phyloP scores from a whole-genome alignment of 2,797 vertebrate species.

The Sebastes itinus region DNA sequence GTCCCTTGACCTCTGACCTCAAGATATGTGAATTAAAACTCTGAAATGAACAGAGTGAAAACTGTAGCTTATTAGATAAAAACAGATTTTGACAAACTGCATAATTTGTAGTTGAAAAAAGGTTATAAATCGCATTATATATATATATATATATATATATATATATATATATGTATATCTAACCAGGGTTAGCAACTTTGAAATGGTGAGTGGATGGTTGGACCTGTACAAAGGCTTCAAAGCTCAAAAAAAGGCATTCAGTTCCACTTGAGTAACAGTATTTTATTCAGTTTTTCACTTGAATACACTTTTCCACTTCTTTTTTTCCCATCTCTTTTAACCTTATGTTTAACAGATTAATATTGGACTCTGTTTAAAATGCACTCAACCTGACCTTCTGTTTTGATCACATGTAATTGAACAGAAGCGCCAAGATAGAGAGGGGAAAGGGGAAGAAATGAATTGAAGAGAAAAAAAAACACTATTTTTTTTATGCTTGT shows the following conservation, averaged over 20 bases:
- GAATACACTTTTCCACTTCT: background rate
- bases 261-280: background rate
- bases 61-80: too few species aligned
- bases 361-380: constrained; percentile 3
- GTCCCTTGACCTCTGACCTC: too few species aligned
- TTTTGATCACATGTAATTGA: constrained; percentile 32
- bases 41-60: too few species aligned
- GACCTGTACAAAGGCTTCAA: background rate
- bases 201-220: background rate
- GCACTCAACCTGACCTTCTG: constrained; percentile 8
- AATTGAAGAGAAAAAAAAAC: constrained; percentile 2
- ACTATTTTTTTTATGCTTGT: background rate
- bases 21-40: too few species aligned
- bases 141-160: too few species aligned
- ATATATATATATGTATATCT: background rate
- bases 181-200: background rate
- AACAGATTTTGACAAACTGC: too few species aligned
- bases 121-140: too few species aligned
- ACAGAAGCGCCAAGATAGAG: background rate
- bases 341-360: background rate
- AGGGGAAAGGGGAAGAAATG: background rate
- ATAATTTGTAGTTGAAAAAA: too few species aligned
- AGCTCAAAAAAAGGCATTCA: background rate
- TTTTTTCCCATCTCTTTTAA: background rate
- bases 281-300: background rate